These are phyloP conservation scores for Anhinga anhinga DNA, from an alignment of 2,113 vertebrate species.

Conservation along the genomic window DNA sequence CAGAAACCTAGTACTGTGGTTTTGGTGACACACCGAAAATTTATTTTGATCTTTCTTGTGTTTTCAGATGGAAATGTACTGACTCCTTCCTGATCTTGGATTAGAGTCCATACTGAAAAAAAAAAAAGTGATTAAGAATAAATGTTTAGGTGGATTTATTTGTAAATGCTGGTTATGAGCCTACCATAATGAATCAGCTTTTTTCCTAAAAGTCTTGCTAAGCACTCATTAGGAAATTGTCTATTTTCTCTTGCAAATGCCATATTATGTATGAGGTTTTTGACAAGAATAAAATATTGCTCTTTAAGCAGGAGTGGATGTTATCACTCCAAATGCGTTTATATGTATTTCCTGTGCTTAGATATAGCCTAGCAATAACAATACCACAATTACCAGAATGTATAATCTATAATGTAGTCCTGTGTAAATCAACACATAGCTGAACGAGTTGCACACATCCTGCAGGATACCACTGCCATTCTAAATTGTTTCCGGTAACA, in stretches of 20 bases:
- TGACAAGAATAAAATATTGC: not conserved
- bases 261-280: rapidly evolving
- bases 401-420: slow-evolving; percentile 35
- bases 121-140: not conserved
- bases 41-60: not conserved
- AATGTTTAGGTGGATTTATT: not conserved
- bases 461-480: slow-evolving; percentile 69
- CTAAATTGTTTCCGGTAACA: slow-evolving; percentile 64
- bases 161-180: not conserved
- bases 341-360: slow-evolving; percentile 64
- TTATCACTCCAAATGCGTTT: slow-evolving; percentile 41
- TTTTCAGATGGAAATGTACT: not conserved
- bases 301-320: slow-evolving; percentile 18
- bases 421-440: slow-evolving; percentile 40
- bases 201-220: not conserved
- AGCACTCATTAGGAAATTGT: not conserved
- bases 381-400: slow-evolving; percentile 58
- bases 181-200: not conserved
- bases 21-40: not conserved
- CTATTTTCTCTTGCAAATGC: not conserved
- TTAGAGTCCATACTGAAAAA: not conserved
- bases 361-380: slow-evolving; percentile 45
- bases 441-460: slow-evolving; percentile 52
- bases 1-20: slow-evolving; percentile 26
- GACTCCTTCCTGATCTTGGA: not conserved